A percentile compares a stretch with the other conserved stretches of the same genome.
phyloP scores from a whole-genome alignment of 2,888 invertebrate species.

The Alviniconcha strummeri region DNA sequence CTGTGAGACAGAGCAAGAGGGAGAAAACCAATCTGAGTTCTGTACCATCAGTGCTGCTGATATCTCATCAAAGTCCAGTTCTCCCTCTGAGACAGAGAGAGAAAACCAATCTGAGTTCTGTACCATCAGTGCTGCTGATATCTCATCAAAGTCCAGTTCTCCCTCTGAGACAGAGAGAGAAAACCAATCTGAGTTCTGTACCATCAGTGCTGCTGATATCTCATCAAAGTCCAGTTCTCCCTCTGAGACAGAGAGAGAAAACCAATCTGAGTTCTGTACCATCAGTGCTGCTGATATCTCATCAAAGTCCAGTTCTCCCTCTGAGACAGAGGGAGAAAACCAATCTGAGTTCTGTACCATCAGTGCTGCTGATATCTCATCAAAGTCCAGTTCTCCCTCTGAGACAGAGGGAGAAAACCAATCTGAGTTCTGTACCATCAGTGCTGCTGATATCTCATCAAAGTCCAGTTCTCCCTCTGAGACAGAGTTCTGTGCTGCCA shows the following conservation, averaged over 20 bases:
- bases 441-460: slow-evolving; percentile 80
- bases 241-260: slow-evolving; percentile 35
- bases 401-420: not conserved
- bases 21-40: slow-evolving; percentile 69
- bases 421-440: slow-evolving; percentile 77
- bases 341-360: slow-evolving; percentile 76
- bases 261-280: slow-evolving; percentile 75
- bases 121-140: slow-evolving; percentile 78
- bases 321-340: slow-evolving; percentile 9
- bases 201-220: slow-evolving; percentile 79
- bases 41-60: slow-evolving; percentile 78
- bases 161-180: slow-evolving; percentile 51
- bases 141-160: slow-evolving; percentile 80
- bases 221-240: slow-evolving; percentile 79
- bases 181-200: slow-evolving; percentile 74
- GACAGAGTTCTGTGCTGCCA: slow-evolving; percentile 75
- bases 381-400: slow-evolving; percentile 77
- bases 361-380: slow-evolving; percentile 80
- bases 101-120: slow-evolving; percentile 78
- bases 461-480: slow-evolving; percentile 76
- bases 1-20: slow-evolving; percentile 36
- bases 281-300: slow-evolving; percentile 80
- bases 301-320: no score
- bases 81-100: slow-evolving; percentile 63
- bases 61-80: slow-evolving; percentile 80